Evolutionary conservation across 2,888 invertebrate species (phyloP), one percentile per base, ranked within the genome.

Genomic region (Smittia sp.): DNA sequence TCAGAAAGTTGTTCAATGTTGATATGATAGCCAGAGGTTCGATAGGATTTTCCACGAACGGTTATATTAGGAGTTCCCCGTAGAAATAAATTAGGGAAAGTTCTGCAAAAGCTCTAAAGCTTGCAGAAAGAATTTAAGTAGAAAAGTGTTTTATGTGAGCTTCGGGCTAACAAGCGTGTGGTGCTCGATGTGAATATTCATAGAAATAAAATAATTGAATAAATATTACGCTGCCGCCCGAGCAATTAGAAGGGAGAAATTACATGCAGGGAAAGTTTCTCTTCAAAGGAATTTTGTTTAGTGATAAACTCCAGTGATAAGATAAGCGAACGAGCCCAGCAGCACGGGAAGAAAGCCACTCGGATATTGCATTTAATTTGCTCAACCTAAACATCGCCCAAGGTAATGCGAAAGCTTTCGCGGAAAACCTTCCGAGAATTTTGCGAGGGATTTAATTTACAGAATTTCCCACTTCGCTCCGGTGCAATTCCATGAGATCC

Each of bases 341-440:
- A 7, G n/a, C 15, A 58, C 6, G 58, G 6, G 58, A 18, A 58
- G 58, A 58, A 58, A 58, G 11, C 22, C 2, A 46, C 22, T 58
- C n/a, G 58, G 58, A 58, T 58, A 58, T 70, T 70, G 54, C 69
- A 70, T 70, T 18, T 70, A 70, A 70, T 70, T 70, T 70, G 69
- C 41, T 25, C 1, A 25, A 65, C 65, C 41, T 18, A 20, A 39
- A 70, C 69, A 70, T 25, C 69, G 46, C 32, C 32, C 32, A 32
- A 32, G 32, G 32, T n/a, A n/a, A n/a, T n/a, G n/a, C n/a, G n/a
- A n/a, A n/a, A n/a, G n/a, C 39, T 39, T 39, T 13, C 39, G 7
- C 39, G 39, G 39, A 39, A 39, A 39, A 39, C 39, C 39, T 39
- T 39, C 39, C 39, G 15, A 22, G 22, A 58, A 58, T 20, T 18